A percentile compares a stretch with the other conserved stretches of the same genome.
Evolutionary conservation across 2,113 vertebrate genomes (phyloP).

Genomic region (Carettochelys insculpta): DNA sequence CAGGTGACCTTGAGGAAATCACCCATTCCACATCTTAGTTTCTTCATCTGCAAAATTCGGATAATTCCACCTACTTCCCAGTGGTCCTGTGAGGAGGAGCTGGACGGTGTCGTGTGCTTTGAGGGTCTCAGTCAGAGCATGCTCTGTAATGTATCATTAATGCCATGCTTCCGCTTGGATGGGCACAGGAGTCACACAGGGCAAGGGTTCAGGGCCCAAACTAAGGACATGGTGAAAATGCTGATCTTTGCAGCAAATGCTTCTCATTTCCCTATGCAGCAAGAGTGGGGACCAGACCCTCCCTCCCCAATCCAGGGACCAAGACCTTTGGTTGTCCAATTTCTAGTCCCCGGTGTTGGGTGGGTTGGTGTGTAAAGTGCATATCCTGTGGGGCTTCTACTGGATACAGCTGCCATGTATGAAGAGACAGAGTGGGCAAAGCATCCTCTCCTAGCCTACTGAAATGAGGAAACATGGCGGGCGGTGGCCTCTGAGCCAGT

Average conservation of each 20-base stretch:
- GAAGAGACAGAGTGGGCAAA: background rate
- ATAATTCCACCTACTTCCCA: background rate
- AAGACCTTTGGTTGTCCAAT: background rate
- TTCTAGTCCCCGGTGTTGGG: background rate
- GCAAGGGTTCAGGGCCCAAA: background rate
- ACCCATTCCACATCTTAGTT: rapidly evolving
- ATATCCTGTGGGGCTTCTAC: background rate
- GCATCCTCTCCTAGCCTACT: background rate
- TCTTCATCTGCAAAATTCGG: background rate
- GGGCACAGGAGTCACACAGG: background rate
- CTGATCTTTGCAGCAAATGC: rapidly evolving
- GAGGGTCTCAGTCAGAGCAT: background rate
- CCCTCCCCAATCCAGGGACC: background rate
- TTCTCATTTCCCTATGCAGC: background rate
- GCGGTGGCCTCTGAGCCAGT: background rate
- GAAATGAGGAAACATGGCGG: background rate
- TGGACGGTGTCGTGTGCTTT: rapidly evolving
- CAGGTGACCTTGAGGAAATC: rapidly evolving
- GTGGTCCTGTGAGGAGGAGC: background rate
- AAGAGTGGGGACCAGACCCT: background rate
- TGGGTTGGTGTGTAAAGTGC: background rate
- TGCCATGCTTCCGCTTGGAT: too few species aligned
- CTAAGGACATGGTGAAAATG: background rate
- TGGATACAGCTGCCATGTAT: background rate
- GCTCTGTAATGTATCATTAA: background rate